Percentiles rank a stretch among this genome's conserved stretches.
These are phyloP conservation scores for Thamnophis sirtalis DNA, from an alignment of 2,113 vertebrate species.

Conservation along the genomic window DNA sequence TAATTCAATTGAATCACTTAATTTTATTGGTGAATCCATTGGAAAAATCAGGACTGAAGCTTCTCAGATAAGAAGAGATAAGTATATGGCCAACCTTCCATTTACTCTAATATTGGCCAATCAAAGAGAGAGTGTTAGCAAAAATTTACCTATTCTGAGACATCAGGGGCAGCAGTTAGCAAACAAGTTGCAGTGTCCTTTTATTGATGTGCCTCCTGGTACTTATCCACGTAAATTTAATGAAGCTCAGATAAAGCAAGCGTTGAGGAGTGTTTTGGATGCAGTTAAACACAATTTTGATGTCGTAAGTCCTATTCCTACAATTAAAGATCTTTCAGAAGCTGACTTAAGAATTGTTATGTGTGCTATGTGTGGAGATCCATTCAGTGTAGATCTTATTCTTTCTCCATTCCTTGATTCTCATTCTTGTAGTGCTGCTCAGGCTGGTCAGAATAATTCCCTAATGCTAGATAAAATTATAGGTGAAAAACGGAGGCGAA, in stretches of 20 bases:
- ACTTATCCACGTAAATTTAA: constrained; percentile 95
- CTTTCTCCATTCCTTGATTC: constrained; percentile 97
- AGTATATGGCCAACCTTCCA: constrained; percentile 85
- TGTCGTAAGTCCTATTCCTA: constrained; percentile 85
- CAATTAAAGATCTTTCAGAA: constrained; percentile 94
- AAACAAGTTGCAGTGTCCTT: constrained; percentile 97
- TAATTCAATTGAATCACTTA: constrained; percentile 94
- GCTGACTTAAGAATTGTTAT: constrained; percentile 94
- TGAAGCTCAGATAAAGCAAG: constrained; percentile 94
- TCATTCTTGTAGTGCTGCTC: constrained; percentile 92
- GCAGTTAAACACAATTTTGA: constrained; percentile 93
- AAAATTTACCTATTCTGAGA: constrained; percentile 93
- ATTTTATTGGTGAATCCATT: constrained; percentile 92
- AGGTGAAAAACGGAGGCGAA: constrained; percentile 87
- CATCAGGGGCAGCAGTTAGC: constrained; percentile 97
- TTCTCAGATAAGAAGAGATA: constrained; percentile 86
- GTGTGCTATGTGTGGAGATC: constrained; percentile 99
- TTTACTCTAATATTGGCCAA: constrained; percentile 95
- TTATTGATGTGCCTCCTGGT: constrained; percentile 89
- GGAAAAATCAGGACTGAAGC: constrained; percentile 91
- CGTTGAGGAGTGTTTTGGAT: constrained; percentile 89
- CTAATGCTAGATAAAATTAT: constrained; percentile 97
- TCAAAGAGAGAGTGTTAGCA: constrained; percentile 88
- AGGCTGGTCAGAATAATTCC: constrained; percentile 92
- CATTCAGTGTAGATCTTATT: constrained; percentile 96